Base-by-base conservation (phyloP, 2,888 invertebrate genomes). In the Loripinus fragilis region DNA sequence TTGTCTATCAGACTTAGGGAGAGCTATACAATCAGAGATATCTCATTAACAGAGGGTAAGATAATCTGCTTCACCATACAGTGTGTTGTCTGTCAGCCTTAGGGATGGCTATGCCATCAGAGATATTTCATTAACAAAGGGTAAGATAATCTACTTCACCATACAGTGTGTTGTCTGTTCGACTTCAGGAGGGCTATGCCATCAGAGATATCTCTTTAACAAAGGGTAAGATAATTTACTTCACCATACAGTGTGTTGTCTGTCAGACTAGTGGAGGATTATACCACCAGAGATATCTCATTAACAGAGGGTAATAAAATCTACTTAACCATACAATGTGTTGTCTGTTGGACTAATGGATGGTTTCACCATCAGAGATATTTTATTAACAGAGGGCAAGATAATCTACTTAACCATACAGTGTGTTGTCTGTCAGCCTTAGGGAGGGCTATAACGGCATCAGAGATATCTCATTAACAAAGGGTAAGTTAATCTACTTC, bases 361-460 rank as follows among this genome's bases (percentile, higher is more conserved):
- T 94, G 97, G 97, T 38, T 97, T 96, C 93, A 95, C 95, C 52
- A 94, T 96, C 80, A 95, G 95, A 85, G 91, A 91, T 52, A 77
- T 87, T 38, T 75, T 78, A 25, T 64, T 87, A 7, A 83, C 83
- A 12, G 86, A 86, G 85, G 86, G 87, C 83, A 71, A 7, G 45
- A n/a, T n/a, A n/a, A n/a, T n/a, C n/a, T 71, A 92, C 94, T 8
- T 92, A 93, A 41, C 93, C 96, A 79, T 94, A 95, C 83, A 95
- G 95, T 89, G 94, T 97, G 68, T 93, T 97, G 77, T 96, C 96
- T 70, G 95, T 96, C 87, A 94, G 97, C 78, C 94, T 97, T 81
- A 94, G 96, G 60, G 97, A 97, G 94, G 97, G 97, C 41, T 97
- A 96, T 93, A 95, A 95, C n/a, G n/a, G n/a, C 52, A 94, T 96